phyloP scores from a whole-genome alignment of 2,113 vertebrate genomes.

The Salvator merianae region DNA sequence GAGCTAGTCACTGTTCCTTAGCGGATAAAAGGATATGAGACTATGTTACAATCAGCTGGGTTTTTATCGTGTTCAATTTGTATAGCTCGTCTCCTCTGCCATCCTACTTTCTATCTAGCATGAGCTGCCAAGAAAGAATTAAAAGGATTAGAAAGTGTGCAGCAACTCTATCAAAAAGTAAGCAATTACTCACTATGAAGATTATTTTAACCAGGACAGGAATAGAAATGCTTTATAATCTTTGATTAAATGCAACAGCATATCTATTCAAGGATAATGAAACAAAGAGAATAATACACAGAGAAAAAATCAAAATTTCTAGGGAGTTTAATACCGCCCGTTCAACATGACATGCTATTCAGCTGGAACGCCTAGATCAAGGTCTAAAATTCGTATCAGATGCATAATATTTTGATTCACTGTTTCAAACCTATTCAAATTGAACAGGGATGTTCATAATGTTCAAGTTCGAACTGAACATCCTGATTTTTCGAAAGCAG shows the following conservation, averaged over 20 bases:
- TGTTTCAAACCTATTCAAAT: too few relatives aligned
- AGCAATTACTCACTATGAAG: constrained; percentile 21
- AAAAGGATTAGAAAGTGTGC: constrained; percentile 1
- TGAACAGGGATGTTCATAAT: too few relatives aligned
- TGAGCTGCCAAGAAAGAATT: constrained; percentile 7
- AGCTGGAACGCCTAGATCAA: background rate
- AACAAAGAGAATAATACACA: background rate
- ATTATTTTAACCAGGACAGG: constrained; percentile 19
- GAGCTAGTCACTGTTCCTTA: background rate
- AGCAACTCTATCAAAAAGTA: constrained; percentile 13
- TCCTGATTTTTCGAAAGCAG: too few relatives aligned
- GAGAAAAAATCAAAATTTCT: background rate
- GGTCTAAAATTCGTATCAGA: too few relatives aligned
- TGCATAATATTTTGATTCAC: too few relatives aligned
- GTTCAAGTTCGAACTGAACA: too few relatives aligned
- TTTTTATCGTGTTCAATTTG: background rate
- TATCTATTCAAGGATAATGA: background rate
- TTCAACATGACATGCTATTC: background rate
- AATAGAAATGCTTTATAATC: constrained; percentile 8
- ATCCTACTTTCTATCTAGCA: background rate
- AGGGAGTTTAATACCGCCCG: background rate
- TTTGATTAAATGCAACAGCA: constrained; percentile 3
- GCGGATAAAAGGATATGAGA: background rate
- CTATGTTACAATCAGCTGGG: background rate
- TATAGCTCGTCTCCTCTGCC: background rate